Evolutionary conservation across 2,113 vertebrate species (phyloP).

Genomic region (Anolis carolinensis): DNA sequence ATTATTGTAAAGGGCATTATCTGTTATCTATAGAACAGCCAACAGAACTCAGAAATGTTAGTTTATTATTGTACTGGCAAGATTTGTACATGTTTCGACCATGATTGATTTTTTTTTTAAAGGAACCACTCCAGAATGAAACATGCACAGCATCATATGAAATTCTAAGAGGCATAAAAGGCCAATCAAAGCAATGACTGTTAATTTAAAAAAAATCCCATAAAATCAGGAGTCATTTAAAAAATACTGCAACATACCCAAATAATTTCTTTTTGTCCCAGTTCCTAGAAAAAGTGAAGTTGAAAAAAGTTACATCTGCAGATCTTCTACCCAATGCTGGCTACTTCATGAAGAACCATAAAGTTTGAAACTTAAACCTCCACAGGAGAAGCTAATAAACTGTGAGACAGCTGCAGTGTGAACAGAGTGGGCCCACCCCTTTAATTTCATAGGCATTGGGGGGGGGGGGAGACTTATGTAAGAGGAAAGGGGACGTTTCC

Average conservation of each 20-base stretch:
- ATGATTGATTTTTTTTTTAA: rapidly evolving
- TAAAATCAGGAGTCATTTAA: background rate
- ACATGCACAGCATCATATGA: rapidly evolving
- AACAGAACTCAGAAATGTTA: rapidly evolving
- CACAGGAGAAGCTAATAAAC: slow-evolving; percentile 28
- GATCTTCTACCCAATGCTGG: background rate
- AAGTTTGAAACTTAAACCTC: slow-evolving; percentile 8
- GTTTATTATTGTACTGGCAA: background rate
- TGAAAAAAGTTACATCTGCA: slow-evolving; percentile 8
- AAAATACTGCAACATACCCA: slow-evolving; percentile 53
- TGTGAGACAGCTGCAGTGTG: slow-evolving; percentile 66
- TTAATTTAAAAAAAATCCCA: background rate
- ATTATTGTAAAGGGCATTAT: slow-evolving; percentile 8
- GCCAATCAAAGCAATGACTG: background rate
- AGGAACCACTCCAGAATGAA: background rate
- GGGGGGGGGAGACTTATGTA: background rate
- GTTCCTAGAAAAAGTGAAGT: slow-evolving; percentile 13
- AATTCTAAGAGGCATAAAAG: background rate
- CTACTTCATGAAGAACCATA: background rate
- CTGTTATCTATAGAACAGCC: background rate
- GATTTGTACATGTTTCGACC: background rate
- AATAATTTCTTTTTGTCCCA: background rate
- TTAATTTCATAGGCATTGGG: rapidly evolving
- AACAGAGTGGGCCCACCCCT: background rate
- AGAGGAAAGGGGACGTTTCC: background rate